Percentiles rank a stretch among this genome's conserved stretches.
Evolutionary conservation across 37 sponge, comb jelly and placozoan species (phyloP).

Genomic region (Ephydatia muelleri): DNA sequence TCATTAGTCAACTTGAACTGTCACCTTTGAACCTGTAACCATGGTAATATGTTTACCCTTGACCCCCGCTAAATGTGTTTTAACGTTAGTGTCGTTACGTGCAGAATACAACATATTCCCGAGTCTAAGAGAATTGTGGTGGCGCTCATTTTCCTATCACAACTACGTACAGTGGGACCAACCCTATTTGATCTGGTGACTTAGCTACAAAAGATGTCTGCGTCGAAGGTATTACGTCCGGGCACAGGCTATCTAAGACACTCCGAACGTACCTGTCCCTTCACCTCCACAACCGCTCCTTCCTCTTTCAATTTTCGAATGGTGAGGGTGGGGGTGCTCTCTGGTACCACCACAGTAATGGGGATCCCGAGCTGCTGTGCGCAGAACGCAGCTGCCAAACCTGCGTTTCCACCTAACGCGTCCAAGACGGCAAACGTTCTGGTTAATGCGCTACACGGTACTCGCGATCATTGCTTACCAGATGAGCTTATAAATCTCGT

Average conservation of each 20-base stretch:
- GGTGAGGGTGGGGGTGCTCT: slow-evolving; percentile 64
- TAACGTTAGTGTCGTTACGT: no score
- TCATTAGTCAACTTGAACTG: background rate
- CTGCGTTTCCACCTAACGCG: slow-evolving; percentile 93
- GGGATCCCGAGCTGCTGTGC: slow-evolving; percentile 76
- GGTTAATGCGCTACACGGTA: no score
- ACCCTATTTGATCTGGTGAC: no score
- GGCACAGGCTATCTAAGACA: no score
- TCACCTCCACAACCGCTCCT: slow-evolving; percentile 63
- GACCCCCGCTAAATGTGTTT: no score
- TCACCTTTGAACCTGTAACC: background rate
- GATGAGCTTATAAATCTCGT: slow-evolving; percentile 71
- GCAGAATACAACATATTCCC: no score
- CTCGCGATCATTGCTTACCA: slow-evolving; percentile 22
- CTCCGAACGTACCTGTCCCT: slow-evolving; percentile 49
- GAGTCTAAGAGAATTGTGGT: no score
- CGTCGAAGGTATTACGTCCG: no score
- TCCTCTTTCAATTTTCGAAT: slow-evolving; percentile 45
- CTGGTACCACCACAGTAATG: slow-evolving; percentile 82
- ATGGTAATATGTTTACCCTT: no score
- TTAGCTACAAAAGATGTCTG: no score
- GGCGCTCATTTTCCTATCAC: no score
- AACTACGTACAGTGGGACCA: no score
- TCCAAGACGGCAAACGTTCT: background rate
- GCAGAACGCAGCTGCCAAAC: slow-evolving; percentile 86